phyloP scores from a whole-genome alignment of 2,797 vertebrate species.

The Onychomys leucogaster region DNA sequence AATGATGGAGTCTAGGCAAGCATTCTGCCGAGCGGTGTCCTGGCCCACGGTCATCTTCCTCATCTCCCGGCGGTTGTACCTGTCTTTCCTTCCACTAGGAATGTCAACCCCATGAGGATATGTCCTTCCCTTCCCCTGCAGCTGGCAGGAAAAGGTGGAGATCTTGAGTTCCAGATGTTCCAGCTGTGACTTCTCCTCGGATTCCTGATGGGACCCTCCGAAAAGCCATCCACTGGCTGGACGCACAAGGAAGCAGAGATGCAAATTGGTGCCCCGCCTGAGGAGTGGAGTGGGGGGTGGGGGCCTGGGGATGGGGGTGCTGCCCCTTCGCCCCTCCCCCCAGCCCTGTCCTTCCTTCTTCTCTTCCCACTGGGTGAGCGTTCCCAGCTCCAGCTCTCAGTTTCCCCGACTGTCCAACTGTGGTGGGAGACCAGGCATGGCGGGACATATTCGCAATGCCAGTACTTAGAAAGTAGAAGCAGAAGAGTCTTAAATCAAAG shows the following conservation, averaged over 20 bases:
- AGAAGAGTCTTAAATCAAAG: neutral
- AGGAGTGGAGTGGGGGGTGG: slow-evolving; percentile 82
- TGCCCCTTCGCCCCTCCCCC: slow-evolving; percentile 84
- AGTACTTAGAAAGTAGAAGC: neutral
- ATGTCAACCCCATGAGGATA: neutral
- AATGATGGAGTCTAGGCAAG: neutral
- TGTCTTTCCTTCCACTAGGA: neutral
- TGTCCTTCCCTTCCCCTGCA: neutral
- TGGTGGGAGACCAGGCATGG: neutral
- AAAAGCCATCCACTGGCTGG: slow-evolving; percentile 53
- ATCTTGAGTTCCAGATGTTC: slow-evolving; percentile 61
- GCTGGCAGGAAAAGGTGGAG: neutral
- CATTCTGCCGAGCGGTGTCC: neutral
- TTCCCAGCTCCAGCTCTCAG: slow-evolving; percentile 31
- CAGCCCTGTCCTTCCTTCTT: slow-evolving; percentile 88
- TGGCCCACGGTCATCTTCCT: neutral
- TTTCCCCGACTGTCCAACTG: neutral
- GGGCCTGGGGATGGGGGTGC: slow-evolving; percentile 85
- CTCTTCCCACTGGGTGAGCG: slow-evolving; percentile 88
- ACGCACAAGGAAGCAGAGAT: slow-evolving; percentile 78
- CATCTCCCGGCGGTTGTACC: neutral
- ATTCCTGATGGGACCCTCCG: slow-evolving; percentile 57
- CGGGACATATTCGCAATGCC: too few relatives aligned
- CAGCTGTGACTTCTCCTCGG: slow-evolving; percentile 71
- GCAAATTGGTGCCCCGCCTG: neutral